These are phyloP conservation scores for Leuciscus idus DNA, from an alignment of 2,113 vertebrate genomes.

Conservation along the genomic window DNA sequence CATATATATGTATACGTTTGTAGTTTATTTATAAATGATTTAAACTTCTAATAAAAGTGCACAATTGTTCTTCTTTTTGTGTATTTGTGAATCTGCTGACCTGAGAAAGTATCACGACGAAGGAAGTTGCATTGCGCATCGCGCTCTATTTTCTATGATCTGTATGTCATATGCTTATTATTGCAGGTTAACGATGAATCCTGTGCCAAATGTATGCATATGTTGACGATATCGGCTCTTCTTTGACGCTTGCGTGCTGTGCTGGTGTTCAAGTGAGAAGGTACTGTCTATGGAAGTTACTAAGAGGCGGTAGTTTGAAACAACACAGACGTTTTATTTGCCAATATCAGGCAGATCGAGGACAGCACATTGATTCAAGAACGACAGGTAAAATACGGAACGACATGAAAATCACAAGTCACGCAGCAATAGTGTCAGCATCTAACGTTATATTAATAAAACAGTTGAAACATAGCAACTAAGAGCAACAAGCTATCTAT, in stretches of 20 bases:
- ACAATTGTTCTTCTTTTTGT: background rate
- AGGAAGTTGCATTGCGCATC: background rate
- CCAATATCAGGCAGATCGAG: no score
- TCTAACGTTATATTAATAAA: background rate
- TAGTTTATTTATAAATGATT: background rate
- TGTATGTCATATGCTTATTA: background rate
- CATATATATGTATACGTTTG: background rate
- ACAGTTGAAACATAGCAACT: background rate
- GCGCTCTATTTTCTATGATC: background rate
- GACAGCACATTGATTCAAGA: background rate
- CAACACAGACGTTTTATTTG: background rate
- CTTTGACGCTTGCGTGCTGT: background rate
- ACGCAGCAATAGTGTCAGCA: background rate
- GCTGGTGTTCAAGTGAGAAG: background rate
- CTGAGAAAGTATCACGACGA: background rate
- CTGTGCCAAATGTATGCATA: background rate
- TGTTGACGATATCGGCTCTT: background rate
- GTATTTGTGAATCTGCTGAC: slow-evolving; percentile 14
- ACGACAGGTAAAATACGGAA: background rate
- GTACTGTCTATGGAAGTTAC: no score
- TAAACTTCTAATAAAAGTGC: no score
- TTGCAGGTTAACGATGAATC: background rate
- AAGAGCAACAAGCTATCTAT: background rate
- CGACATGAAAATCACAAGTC: background rate
- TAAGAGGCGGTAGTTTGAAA: slow-evolving; percentile 20